Percentiles rank a stretch among this genome's conserved stretches.
These are phyloP conservation scores for Cantharis rustica DNA, from an alignment of 2,888 invertebrate species.

Conservation along the genomic window DNA sequence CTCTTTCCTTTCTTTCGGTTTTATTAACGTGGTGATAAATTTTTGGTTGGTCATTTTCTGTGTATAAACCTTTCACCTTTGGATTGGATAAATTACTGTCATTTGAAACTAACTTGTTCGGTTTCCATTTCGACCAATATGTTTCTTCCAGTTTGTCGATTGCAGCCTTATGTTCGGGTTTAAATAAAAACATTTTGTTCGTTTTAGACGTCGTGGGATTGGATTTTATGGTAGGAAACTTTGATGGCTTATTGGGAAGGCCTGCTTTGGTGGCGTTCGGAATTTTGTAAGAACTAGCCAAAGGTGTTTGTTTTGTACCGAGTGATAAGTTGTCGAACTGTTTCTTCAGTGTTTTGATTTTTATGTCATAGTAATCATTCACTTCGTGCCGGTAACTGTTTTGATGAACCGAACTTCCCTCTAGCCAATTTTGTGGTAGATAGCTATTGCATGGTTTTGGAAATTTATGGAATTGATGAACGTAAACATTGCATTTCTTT, in stretches of 20 bases:
- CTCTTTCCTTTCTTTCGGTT: conserved; percentile 13
- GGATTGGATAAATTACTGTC: neutral
- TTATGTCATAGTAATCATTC: conserved; percentile 8
- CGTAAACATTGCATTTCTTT: conserved; percentile 19
- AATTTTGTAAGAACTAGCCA: neutral
- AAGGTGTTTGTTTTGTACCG: neutral
- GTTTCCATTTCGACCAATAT: conserved; percentile 54
- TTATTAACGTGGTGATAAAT: neutral
- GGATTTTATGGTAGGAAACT: neutral
- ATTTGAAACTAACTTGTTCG: conserved; percentile 30
- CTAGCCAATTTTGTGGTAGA: neutral
- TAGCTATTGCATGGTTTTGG: neutral
- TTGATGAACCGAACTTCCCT: conserved; percentile 11
- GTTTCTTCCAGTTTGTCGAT: conserved; percentile 50
- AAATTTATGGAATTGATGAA: conserved; percentile 15
- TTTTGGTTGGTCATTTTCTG: conserved; percentile 18
- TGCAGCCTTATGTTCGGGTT: conserved; percentile 34
- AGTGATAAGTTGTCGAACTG: conserved; percentile 13
- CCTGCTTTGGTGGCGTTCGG: neutral
- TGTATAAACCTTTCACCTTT: conserved; percentile 16
- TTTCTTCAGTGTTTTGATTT: conserved; percentile 1
- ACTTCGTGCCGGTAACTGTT: conserved; percentile 16
- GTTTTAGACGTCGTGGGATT: conserved; percentile 9
- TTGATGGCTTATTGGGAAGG: neutral
- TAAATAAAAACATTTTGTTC: conserved; percentile 19